phyloP scores from a whole-genome alignment of 2,888 invertebrate genomes.

The Stenichneumon culpator region DNA sequence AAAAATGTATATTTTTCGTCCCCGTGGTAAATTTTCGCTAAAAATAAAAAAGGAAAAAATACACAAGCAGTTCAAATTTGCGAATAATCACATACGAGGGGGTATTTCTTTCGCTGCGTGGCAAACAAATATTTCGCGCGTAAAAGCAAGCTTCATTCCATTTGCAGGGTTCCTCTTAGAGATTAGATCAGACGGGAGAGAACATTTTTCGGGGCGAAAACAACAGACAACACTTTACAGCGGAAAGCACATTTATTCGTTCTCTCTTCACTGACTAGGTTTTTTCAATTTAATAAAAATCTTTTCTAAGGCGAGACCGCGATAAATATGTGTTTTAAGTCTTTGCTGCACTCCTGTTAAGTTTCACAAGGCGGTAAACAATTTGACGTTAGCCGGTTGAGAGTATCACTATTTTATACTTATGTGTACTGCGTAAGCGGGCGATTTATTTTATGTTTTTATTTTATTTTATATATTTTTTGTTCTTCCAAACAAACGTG shows the following conservation, averaged over 20 bases:
- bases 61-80: background rate
- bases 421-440: slow-evolving; percentile 19
- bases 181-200: slow-evolving; percentile 8
- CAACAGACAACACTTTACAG: slow-evolving; percentile 43
- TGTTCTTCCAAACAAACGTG: slow-evolving; percentile 12
- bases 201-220: slow-evolving; percentile 7
- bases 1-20: background rate
- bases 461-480: slow-evolving; percentile 2
- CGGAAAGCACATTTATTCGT: slow-evolving; percentile 70
- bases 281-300: slow-evolving; percentile 67
- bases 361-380: slow-evolving; percentile 42
- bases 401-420: background rate
- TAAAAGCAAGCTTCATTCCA: slow-evolving; percentile 8
- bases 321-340: slow-evolving; percentile 56
- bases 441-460: background rate
- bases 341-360: slow-evolving; percentile 57
- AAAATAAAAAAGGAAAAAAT: background rate
- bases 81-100: background rate
- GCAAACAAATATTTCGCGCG: slow-evolving; percentile 59
- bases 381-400: background rate
- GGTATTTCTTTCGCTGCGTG: background rate
- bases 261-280: slow-evolving; percentile 69
- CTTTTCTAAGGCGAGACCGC: slow-evolving; percentile 58
- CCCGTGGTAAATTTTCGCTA: background rate
- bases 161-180: slow-evolving; percentile 8